Evolutionary conservation across 2,888 invertebrate genomes (phyloP).

Genomic region (Latrodectus hesperus): DNA sequence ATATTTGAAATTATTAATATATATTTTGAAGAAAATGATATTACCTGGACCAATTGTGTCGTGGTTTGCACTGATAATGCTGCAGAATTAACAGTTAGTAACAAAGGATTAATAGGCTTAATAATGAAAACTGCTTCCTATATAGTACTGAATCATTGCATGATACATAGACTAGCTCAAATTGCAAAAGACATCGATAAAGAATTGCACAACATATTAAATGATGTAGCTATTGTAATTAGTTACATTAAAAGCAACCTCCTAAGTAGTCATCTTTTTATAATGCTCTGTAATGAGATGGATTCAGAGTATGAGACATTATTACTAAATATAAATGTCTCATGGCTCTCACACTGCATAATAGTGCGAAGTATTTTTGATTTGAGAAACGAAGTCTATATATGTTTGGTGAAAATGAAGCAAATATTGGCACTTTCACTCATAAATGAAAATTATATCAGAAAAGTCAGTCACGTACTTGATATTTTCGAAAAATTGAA

Average conservation of each 20-base stretch:
- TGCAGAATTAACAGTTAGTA: not conserved
- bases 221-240: constrained; percentile 3
- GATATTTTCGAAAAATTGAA: too few species aligned
- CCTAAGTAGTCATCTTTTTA: not conserved
- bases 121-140: constrained; percentile 1
- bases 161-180: constrained; percentile 12
- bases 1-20: constrained; percentile 28
- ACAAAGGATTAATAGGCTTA: constrained; percentile 1
- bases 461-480: too few species aligned
- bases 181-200: constrained; percentile 21
- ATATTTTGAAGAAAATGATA: constrained; percentile 19
- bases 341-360: not conserved
- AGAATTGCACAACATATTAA: constrained; percentile 10
- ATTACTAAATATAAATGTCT: constrained; percentile 12
- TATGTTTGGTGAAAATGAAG: too few species aligned
- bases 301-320: constrained; percentile 8
- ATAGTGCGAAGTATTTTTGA: too few species aligned
- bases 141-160: constrained; percentile 10
- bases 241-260: not conserved
- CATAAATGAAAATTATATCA: too few species aligned
- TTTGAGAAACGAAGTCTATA: too few species aligned
- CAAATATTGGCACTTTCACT: too few species aligned
- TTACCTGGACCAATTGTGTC: not conserved
- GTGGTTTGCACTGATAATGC: constrained; percentile 14
- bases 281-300: constrained; percentile 14